phyloP scores from a whole-genome alignment of 1,140 invertebrate species.

The Dreissena polymorpha region DNA sequence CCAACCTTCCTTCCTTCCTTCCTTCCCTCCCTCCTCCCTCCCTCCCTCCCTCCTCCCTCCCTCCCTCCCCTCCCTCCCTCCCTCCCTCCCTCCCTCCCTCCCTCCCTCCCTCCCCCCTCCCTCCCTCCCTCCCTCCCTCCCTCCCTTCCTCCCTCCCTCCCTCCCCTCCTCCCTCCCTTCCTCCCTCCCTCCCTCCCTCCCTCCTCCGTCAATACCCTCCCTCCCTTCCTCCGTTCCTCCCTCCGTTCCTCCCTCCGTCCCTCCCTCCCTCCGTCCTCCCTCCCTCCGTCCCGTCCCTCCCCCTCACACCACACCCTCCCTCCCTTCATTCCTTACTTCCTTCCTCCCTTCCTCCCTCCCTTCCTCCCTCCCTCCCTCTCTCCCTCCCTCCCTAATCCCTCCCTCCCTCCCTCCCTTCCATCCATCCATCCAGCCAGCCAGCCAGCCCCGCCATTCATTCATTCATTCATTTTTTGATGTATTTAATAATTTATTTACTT shows the following conservation, averaged over 20 bases:
- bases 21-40: neutral
- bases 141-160: neutral
- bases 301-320: conserved; percentile 11
- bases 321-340: neutral
- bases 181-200: neutral
- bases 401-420: neutral
- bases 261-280: too few species aligned
- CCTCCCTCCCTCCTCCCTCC: neutral
- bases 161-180: neutral
- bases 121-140: neutral
- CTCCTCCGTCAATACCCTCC: neutral
- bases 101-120: neutral
- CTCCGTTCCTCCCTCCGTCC: too few species aligned
- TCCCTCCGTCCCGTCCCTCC: neutral
- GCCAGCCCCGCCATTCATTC: neutral
- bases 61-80: neutral
- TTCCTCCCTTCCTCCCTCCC: neutral
- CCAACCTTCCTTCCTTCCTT: too few species aligned
- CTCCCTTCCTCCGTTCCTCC: too few species aligned
- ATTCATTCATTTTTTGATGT: neutral
- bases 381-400: conserved; percentile 2
- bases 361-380: neutral
- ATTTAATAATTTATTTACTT: too few species aligned
- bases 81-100: neutral
- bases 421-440: too few species aligned